These are phyloP conservation scores for Chaetodon auriga DNA, from an alignment of 2,113 vertebrate genomes.

Conservation along the genomic window DNA sequence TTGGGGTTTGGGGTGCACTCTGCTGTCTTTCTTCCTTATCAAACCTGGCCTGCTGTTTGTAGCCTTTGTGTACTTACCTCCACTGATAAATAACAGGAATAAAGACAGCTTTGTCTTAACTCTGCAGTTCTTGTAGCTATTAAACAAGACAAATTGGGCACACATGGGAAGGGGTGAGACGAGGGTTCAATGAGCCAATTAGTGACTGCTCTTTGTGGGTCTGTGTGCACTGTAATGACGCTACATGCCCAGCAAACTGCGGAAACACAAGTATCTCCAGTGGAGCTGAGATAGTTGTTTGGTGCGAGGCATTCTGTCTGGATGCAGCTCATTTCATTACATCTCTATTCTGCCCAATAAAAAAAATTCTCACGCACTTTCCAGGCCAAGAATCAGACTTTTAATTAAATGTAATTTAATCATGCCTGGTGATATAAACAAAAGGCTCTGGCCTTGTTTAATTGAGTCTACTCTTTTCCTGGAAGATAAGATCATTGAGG, in stretches of 20 bases:
- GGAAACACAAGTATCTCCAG: slow-evolving; percentile 31
- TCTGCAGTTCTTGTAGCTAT: slow-evolving; percentile 69
- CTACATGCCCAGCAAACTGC: slow-evolving; percentile 26
- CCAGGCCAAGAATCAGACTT: slow-evolving; percentile 7
- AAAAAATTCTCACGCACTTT: slow-evolving; percentile 21
- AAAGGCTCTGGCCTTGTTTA: slow-evolving; percentile 54
- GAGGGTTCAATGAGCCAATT: slow-evolving; percentile 71
- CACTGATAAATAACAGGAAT: slow-evolving; percentile 72
- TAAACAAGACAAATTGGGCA: slow-evolving; percentile 74
- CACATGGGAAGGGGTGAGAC: slow-evolving; percentile 60
- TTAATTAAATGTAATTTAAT: slow-evolving; percentile 60
- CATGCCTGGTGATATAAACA: slow-evolving; percentile 34
- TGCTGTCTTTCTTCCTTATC: slow-evolving; percentile 41
- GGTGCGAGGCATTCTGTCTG: slow-evolving; percentile 34
- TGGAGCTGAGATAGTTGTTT: slow-evolving; percentile 42
- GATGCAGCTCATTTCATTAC: slow-evolving; percentile 41
- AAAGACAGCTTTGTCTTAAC: slow-evolving; percentile 70
- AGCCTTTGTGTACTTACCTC: slow-evolving; percentile 60
- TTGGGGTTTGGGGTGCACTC: slow-evolving; percentile 40
- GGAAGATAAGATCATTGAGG: slow-evolving; percentile 27
- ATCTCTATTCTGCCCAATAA: slow-evolving; percentile 19
- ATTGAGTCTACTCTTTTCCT: slow-evolving; percentile 45
- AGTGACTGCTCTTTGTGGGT: slow-evolving; percentile 34
- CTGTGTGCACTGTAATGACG: slow-evolving; percentile 37
- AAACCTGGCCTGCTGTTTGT: slow-evolving; percentile 58